Percentiles rank a stretch among this genome's conserved stretches.
phyloP scores from a whole-genome alignment of 2,113 vertebrate species.

The Oreochromis niloticus region DNA sequence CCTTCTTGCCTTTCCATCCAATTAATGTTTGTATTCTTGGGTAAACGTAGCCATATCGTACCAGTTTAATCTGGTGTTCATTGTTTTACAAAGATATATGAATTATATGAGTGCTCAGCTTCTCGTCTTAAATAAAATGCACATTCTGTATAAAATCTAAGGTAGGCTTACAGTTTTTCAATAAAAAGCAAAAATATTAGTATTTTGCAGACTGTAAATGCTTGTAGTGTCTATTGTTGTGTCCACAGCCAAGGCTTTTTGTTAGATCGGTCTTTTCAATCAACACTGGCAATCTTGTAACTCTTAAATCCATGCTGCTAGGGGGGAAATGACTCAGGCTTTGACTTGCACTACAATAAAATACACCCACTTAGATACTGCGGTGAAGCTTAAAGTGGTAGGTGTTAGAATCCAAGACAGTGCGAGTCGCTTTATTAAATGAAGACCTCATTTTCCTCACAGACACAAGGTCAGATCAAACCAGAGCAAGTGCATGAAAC shows the following conservation, averaged over 20 bases:
- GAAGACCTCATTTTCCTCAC: not conserved
- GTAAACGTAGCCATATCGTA: not conserved
- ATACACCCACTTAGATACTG: not conserved
- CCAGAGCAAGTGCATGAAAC: not conserved
- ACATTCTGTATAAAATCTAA: not conserved
- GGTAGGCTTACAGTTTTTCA: not conserved
- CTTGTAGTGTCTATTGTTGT: not conserved
- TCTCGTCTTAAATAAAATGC: not conserved
- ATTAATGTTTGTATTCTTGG: not conserved
- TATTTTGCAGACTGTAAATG: not conserved
- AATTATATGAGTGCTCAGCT: not conserved
- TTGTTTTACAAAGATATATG: not conserved
- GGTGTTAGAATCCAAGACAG: not conserved
- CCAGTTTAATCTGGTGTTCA: not conserved
- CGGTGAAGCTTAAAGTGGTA: not conserved
- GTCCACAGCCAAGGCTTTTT: not conserved
- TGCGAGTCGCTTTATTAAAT: not conserved
- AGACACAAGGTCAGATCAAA: not conserved
- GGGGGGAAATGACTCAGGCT: not conserved
- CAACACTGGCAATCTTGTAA: not conserved
- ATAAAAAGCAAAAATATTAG: not conserved
- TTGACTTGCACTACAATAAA: not conserved
- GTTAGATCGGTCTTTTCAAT: not conserved
- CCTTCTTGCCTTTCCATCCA: not conserved
- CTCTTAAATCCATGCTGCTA: not conserved